Percentiles rank a stretch among this genome's conserved stretches.
phyloP scores from a whole-genome alignment of 2,888 invertebrate genomes.

The Acleris literana region DNA sequence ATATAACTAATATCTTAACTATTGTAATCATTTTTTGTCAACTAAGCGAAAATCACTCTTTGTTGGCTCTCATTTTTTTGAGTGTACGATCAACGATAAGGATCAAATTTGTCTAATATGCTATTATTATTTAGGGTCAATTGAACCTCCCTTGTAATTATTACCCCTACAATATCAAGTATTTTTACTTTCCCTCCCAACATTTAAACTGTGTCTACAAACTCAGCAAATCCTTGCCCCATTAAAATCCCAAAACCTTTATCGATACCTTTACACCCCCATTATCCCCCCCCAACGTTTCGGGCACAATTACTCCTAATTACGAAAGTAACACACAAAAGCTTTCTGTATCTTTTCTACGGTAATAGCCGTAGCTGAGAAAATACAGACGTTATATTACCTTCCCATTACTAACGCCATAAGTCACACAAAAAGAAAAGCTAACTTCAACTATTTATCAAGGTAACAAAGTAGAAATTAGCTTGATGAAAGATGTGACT shows the following conservation, averaged over 20 bases:
- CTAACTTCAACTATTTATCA: background rate
- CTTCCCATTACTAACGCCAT: background rate
- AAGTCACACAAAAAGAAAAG: background rate
- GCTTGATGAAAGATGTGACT: background rate
- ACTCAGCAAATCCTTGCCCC: background rate
- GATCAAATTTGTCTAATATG: too few species aligned
- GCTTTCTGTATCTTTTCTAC: constrained; percentile 15
- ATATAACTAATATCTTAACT: too few species aligned
- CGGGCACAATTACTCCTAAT: constrained; percentile 9
- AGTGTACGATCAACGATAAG: too few species aligned
- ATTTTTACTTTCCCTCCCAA: too few species aligned
- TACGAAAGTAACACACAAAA: constrained; percentile 6
- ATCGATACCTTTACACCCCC: background rate
- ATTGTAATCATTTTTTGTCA: too few species aligned
- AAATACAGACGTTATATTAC: constrained; percentile 5
- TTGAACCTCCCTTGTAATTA: too few species aligned
- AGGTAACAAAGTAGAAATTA: background rate
- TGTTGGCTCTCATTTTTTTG: too few species aligned
- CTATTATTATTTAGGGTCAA: too few species aligned
- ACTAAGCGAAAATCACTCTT: too few species aligned
- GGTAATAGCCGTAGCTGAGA: constrained; percentile 1
- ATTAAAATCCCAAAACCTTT: background rate
- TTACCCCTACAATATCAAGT: too few species aligned
- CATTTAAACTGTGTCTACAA: too few species aligned
- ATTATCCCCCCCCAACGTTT: constrained; percentile 4